These are phyloP conservation scores for Thamnophis sirtalis DNA, from an alignment of 2,113 vertebrate species.

Conservation along the genomic window DNA sequence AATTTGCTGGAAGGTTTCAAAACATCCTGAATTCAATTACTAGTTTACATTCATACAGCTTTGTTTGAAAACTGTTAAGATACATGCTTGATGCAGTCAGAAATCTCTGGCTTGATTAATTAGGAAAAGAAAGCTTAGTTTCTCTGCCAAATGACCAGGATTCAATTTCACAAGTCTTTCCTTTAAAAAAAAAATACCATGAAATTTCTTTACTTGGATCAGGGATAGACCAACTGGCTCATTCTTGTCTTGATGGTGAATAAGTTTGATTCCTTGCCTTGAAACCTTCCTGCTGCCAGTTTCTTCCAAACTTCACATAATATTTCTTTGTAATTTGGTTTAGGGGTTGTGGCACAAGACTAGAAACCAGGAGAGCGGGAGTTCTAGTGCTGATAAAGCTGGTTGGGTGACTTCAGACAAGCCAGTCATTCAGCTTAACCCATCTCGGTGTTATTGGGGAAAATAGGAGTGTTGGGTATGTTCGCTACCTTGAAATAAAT, in stretches of 20 bases:
- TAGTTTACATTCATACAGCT: neutral
- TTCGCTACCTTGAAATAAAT: neutral
- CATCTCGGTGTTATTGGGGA: neutral
- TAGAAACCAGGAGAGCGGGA: neutral
- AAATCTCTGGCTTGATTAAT: neutral
- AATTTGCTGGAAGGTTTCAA: neutral
- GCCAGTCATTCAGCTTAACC: neutral
- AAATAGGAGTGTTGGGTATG: neutral
- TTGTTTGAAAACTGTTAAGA: neutral
- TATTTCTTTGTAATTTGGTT: neutral
- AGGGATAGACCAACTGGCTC: neutral
- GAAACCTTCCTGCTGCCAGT: neutral
- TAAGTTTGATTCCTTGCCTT: neutral
- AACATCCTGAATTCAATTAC: neutral
- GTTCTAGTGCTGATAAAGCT: neutral
- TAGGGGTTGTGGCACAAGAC: neutral
- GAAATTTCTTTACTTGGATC: neutral
- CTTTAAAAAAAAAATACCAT: neutral
- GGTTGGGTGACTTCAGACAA: neutral
- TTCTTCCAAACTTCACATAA: neutral
- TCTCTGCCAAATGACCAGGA: neutral
- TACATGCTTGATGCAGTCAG: neutral
- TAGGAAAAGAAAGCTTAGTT: neutral
- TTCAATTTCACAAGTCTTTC: neutral
- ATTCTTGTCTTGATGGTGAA: neutral